phyloP scores from a whole-genome alignment of 2,888 invertebrate genomes.

The Callinectes sapidus region DNA sequence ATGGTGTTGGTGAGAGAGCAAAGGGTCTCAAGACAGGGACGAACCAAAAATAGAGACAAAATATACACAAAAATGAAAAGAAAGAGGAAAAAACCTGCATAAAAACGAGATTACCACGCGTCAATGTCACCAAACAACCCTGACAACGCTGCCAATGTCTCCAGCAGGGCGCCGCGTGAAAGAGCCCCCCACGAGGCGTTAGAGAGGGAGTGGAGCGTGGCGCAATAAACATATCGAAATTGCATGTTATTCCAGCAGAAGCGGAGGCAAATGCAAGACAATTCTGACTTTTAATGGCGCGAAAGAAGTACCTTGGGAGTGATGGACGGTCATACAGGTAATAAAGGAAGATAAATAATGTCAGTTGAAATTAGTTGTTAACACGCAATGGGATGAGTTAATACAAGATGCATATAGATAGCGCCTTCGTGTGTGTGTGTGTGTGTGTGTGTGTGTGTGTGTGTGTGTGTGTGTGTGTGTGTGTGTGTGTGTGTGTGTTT shows the following conservation, averaged over 20 bases:
- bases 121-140: background rate
- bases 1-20: no score
- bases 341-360: background rate
- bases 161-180: background rate
- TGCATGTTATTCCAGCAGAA: background rate
- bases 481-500: background rate
- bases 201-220: background rate
- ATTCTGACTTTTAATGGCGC: conserved; percentile 5
- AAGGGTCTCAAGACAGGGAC: no score
- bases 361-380: background rate
- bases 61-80: background rate
- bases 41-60: background rate
- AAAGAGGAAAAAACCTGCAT: no score
- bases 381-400: background rate
- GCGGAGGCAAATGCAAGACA: background rate
- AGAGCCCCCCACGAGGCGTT: background rate
- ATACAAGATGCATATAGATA: background rate
- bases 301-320: background rate
- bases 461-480: background rate
- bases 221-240: background rate
- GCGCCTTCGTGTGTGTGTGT: background rate
- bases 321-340: background rate
- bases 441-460: conserved; percentile 7
- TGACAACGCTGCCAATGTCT: background rate
- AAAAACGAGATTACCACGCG: background rate